Percentiles rank a stretch among this genome's conserved stretches.
Conservation (phyloP, 2,888 invertebrate genomes). For the Hypomecis atomaria region DNA sequence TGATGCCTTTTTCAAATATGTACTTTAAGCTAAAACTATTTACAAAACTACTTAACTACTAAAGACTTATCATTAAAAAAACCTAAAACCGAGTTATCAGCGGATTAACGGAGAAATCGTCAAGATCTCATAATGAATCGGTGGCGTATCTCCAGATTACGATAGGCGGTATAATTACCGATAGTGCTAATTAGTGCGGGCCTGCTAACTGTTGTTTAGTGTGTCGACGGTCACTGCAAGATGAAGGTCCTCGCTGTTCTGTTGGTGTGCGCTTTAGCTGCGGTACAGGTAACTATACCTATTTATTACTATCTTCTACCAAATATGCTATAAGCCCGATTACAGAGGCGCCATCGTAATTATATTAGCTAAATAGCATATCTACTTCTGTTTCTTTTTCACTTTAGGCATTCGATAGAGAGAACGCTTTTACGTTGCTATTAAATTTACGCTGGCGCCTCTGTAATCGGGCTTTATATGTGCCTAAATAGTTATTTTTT, state of each 20-base stretch:
- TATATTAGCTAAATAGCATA: too few relatives aligned
- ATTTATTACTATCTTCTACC: neutral
- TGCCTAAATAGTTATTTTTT: too few relatives aligned
- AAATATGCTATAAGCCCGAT: too few relatives aligned
- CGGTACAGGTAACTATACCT: slow-evolving; percentile 61
- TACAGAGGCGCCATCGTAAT: too few relatives aligned
- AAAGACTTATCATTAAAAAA: slow-evolving; percentile 24
- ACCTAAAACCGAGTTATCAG: slow-evolving; percentile 42
- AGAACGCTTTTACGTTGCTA: too few relatives aligned
- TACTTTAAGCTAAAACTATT: too few relatives aligned
- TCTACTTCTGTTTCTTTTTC: too few relatives aligned
- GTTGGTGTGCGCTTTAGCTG: slow-evolving; percentile 65
- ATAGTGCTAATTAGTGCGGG: slow-evolving; percentile 46
- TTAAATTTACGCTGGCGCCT: too few relatives aligned
- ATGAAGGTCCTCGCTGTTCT: slow-evolving; percentile 73
- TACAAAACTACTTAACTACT: too few relatives aligned
- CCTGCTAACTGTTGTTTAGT: slow-evolving; percentile 45
- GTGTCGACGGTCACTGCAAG: slow-evolving; percentile 46
- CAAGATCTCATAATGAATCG: slow-evolving; percentile 50
- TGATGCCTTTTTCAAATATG: too few relatives aligned
- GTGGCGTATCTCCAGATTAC: slow-evolving; percentile 52
- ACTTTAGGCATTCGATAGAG: too few relatives aligned
- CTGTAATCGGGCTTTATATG: too few relatives aligned
- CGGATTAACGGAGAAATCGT: slow-evolving; percentile 46
- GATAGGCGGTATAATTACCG: slow-evolving; percentile 43